Base-by-base conservation (phyloP, 2,113 vertebrate genomes). In the Falcunculus frontatus region DNA sequence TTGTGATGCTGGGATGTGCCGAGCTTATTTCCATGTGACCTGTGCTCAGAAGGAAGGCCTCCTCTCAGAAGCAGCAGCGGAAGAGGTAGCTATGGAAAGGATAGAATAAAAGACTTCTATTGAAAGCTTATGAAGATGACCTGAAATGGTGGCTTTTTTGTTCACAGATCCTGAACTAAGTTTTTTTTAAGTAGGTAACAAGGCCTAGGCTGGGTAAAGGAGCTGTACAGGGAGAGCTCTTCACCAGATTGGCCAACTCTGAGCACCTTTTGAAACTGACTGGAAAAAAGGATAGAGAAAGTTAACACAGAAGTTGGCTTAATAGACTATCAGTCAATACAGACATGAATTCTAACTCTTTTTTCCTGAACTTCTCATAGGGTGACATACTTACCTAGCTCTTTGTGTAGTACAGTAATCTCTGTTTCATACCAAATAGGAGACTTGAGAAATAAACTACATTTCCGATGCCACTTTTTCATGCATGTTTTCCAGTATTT, bases 1-100 rank as follows among this genome's bases (percentile, higher is more conserved):
- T 96, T 99, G 99, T 93, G 99, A 99, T 87, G 99, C 99, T 47
- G 99, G 99, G 32, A 99, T 99, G 99, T 99, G 99, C 94, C 98
- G 99, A 73, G 99, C 99, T 56, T 99, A 99, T 97, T 99, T 99
- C 95, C 99, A 99, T 5, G 99, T 99, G 75, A 99, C 99, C 23
- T 99, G 99, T 7, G 99, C 99, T 44, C 99, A 99, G 97, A 98
- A 99, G 94, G 99, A 99, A 98, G 99, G 99, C 29, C 98, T 99
- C 14, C 98, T 99, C 63, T 99, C 99, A 50, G 99, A 99, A 98
- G 99, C 99, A 56, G 99, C 99, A 50, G 99, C 99, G 1, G 99
- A 99, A 97, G 99, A 99, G 99, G 99, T 99, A 93, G 18, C 63
- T 96, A 17, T 91, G 64, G 69, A 42, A 88, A 86, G 37, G 33